Conservation (phyloP, 2,888 invertebrate species). For the Leptura quadrifasciata region DNA sequence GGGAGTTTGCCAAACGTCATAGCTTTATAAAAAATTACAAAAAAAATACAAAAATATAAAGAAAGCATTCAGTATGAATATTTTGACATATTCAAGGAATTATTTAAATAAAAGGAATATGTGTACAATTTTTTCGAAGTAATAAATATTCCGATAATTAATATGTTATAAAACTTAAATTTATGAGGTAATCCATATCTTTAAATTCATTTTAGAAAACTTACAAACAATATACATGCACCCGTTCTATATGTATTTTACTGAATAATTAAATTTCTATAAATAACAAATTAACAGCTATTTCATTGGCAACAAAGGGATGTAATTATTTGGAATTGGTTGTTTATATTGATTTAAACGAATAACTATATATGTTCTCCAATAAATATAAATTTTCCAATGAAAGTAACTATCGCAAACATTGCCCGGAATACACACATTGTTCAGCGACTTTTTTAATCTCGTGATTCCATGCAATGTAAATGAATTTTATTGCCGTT, state of each 20-base stretch:
- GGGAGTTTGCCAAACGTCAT: too few species aligned
- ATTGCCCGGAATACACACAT: conserved; percentile 10
- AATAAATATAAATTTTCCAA: conserved; percentile 16
- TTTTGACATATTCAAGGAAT: too few species aligned
- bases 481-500: conserved; percentile 39
- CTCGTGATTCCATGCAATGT: not conserved
- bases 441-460: conserved; percentile 20
- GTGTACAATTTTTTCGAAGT: too few species aligned
- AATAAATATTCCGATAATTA: too few species aligned
- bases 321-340: conserved; percentile 29
- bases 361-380: not conserved
- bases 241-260: not conserved
- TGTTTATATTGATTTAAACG: conserved; percentile 18
- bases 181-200: too few species aligned
- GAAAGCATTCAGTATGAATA: too few species aligned
- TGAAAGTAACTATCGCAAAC: conserved; percentile 11
- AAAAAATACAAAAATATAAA: too few species aligned
- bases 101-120: too few species aligned
- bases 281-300: not conserved
- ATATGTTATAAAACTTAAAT: too few species aligned
- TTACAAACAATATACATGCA: not conserved
- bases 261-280: conserved; percentile 11
- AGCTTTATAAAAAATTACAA: too few species aligned
- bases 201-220: too few species aligned
- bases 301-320: conserved; percentile 9